Conservation (phyloP, 2,888 invertebrate species). For the Incurvaria masculella region DNA sequence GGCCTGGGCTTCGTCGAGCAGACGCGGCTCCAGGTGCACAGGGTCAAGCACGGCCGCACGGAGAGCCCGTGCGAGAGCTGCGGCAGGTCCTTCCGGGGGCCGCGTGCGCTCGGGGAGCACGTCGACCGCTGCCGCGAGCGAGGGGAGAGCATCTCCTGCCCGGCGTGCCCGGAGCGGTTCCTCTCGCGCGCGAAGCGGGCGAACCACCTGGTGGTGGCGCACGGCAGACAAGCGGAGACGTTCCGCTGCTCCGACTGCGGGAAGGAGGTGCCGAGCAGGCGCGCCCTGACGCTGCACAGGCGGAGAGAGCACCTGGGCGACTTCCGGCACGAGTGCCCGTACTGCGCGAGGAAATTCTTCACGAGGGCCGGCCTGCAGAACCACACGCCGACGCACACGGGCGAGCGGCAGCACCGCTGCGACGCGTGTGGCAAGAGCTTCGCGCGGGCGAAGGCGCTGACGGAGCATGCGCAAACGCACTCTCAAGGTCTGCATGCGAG, state of each 20-base stretch:
- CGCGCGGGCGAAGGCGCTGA: constrained; percentile 19
- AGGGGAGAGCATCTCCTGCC: constrained; percentile 22
- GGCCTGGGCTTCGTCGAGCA: constrained; percentile 29
- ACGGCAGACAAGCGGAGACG: constrained; percentile 24
- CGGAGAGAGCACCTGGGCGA: not conserved
- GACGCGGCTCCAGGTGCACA: constrained; percentile 29
- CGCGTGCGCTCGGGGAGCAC: constrained; percentile 30
- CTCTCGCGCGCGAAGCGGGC: constrained; percentile 21
- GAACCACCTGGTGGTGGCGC: constrained; percentile 23
- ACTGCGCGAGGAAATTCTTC: constrained; percentile 36
- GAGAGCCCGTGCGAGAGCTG: constrained; percentile 40
- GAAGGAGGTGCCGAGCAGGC: constrained; percentile 23
- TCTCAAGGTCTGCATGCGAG: constrained; percentile 11
- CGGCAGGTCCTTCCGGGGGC: constrained; percentile 36
- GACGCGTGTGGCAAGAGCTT: constrained; percentile 17
- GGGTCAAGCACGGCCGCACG: constrained; percentile 37
- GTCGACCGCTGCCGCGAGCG: constrained; percentile 23
- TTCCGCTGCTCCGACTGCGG: constrained; percentile 35
- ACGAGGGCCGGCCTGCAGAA: constrained; percentile 19
- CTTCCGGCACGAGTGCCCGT: constrained; percentile 27
- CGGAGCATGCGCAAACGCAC: constrained; percentile 21
- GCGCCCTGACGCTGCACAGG: not conserved
- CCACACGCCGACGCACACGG: constrained; percentile 21
- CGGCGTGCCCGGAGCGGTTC: constrained; percentile 27
- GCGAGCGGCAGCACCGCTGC: constrained; percentile 12